Percentiles rank a stretch among this genome's conserved stretches.
Conservation (phyloP, 1,140 invertebrate genomes). For the Drosophila chauvacae region DNA sequence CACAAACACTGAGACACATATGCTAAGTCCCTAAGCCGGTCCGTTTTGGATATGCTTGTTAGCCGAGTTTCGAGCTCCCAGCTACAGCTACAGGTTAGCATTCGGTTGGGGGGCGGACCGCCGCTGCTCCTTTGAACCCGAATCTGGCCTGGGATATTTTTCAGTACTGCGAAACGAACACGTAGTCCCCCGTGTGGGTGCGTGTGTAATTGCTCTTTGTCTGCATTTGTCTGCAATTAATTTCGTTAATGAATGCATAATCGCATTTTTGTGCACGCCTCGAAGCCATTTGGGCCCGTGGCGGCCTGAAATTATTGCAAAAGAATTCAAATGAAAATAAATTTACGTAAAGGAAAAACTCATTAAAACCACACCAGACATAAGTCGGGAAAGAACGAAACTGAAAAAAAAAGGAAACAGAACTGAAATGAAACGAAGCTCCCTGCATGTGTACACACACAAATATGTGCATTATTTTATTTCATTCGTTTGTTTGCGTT, state of each 20-base stretch:
- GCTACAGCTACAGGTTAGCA: constrained; percentile 34
- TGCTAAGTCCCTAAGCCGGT: constrained; percentile 53
- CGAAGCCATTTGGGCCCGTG: constrained; percentile 67
- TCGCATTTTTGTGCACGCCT: constrained; percentile 80
- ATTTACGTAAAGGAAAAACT: constrained; percentile 82
- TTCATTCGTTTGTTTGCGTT: constrained; percentile 56
- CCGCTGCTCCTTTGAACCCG: constrained; percentile 20
- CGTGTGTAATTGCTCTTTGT: constrained; percentile 52
- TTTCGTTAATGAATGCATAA: constrained; percentile 82
- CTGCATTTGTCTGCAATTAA: constrained; percentile 78
- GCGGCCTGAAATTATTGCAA: constrained; percentile 62
- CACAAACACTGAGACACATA: constrained; percentile 16
- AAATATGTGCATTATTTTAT: constrained; percentile 75
- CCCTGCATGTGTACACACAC: constrained; percentile 45
- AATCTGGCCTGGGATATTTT: constrained; percentile 22
- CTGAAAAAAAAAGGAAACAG: constrained; percentile 4
- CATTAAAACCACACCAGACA: constrained; percentile 75
- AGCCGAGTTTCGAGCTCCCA: constrained; percentile 22
- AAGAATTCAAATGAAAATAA: constrained; percentile 82
- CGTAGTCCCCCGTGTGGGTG: constrained; percentile 52
- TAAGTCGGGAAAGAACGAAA: constrained; percentile 24
- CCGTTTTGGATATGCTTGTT: constrained; percentile 40
- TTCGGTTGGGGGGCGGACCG: neutral
- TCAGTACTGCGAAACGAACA: constrained; percentile 39
- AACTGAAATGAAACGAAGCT: constrained; percentile 8